Percentiles rank a stretch among this genome's conserved stretches.
Evolutionary conservation across 1,140 invertebrate species (phyloP).

Genomic region (Platorchestia sp.): DNA sequence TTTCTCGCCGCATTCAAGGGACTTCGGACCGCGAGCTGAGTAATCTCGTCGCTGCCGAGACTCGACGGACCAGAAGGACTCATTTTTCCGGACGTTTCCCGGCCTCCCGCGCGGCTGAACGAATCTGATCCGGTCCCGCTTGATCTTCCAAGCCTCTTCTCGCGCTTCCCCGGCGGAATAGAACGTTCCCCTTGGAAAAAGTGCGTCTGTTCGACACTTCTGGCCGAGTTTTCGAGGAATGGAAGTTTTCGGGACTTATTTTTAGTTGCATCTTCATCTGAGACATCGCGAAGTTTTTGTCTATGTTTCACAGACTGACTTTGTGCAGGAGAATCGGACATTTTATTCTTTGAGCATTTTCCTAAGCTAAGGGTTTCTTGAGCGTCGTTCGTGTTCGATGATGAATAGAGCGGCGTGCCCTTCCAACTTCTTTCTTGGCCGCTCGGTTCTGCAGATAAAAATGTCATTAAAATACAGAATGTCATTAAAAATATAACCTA

Average conservation of each 20-base stretch:
- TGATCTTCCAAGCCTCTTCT: neutral
- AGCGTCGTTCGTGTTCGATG: neutral
- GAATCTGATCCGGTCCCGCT: neutral
- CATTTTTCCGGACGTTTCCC: neutral
- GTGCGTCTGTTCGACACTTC: constrained; percentile 5
- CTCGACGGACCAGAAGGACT: neutral
- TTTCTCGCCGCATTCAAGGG: neutral
- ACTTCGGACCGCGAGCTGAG: neutral
- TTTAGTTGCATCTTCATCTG: neutral
- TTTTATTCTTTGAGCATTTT: neutral
- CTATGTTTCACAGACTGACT: neutral
- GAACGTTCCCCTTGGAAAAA: neutral
- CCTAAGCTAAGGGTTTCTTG: neutral
- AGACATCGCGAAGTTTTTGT: neutral
- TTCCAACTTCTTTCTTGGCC: neutral
- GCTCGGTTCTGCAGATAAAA: neutral
- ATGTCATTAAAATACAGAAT: neutral
- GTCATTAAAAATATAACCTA: neutral
- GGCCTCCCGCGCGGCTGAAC: neutral
- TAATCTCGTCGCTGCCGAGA: neutral
- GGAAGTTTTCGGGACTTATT: neutral
- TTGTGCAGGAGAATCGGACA: neutral
- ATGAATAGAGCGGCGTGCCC: neutral
- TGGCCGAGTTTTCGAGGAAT: neutral
- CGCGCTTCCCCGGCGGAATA: neutral